phyloP scores from a whole-genome alignment of 2,797 vertebrate species.

The Protosalanx chinensis region DNA sequence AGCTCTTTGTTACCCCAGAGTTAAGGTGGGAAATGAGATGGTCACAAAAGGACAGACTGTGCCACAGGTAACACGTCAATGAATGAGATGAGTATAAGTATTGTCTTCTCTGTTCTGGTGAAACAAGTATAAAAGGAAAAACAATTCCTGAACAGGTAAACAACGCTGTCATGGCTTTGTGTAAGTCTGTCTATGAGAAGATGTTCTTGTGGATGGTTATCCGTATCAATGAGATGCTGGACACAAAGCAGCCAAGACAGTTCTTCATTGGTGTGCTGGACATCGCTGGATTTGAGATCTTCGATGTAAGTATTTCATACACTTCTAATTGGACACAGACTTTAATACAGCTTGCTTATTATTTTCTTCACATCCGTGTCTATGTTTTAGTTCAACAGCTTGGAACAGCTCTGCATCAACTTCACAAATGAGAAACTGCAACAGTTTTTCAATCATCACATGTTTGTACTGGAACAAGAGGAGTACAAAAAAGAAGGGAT shows the following conservation, averaged over 20 bases:
- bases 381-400: slow-evolving; percentile 47
- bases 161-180: slow-evolving; percentile 43
- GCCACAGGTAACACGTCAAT: slow-evolving; percentile 69
- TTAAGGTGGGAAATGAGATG: slow-evolving; percentile 84
- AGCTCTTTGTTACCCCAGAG: slow-evolving; percentile 80
- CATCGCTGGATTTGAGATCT: slow-evolving; percentile 87
- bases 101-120: too few relatives aligned
- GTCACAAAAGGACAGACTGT: slow-evolving; percentile 87
- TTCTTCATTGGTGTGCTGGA: slow-evolving; percentile 85
- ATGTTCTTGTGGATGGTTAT: slow-evolving; percentile 92
- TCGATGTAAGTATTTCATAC: slow-evolving; percentile 70
- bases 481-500: slow-evolving; percentile 79
- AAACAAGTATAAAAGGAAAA: too few relatives aligned
- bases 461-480: slow-evolving; percentile 85
- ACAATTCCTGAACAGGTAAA: slow-evolving; percentile 27
- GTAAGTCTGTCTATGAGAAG: slow-evolving; percentile 67
- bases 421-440: slow-evolving; percentile 76
- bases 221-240: slow-evolving; percentile 85
- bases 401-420: slow-evolving; percentile 74
- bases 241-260: slow-evolving; percentile 80
- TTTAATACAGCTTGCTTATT: too few relatives aligned
- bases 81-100: too few relatives aligned
- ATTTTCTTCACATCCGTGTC: slow-evolving; percentile 1
- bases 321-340: neutral
- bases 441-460: slow-evolving; percentile 67